Evolutionary conservation across 2,888 invertebrate genomes (phyloP).

Genomic region (Yponomeuta malinellus): DNA sequence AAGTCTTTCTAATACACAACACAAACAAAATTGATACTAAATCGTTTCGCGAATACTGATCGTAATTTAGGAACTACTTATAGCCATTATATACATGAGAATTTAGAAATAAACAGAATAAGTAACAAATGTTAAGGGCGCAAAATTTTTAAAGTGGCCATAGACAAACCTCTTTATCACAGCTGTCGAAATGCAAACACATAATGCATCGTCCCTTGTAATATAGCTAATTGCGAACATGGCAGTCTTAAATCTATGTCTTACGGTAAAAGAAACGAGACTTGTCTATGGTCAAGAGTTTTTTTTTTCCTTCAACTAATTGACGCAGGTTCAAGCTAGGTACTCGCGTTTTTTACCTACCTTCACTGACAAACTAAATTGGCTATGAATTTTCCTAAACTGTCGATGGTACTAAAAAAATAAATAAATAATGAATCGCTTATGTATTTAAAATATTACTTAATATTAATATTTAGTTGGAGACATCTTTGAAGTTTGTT

Average conservation of each 20-base stretch:
- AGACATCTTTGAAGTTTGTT: neutral
- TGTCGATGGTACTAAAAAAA: constrained; percentile 37
- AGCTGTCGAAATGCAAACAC: constrained; percentile 67
- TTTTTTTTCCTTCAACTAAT: constrained; percentile 3
- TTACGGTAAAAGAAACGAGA: constrained; percentile 64
- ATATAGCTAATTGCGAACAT: constrained; percentile 64
- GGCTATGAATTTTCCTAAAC: constrained; percentile 62
- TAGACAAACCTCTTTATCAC: constrained; percentile 73
- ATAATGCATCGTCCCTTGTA: constrained; percentile 62
- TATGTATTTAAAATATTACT: constrained; percentile 38
- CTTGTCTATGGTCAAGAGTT: constrained; percentile 56
- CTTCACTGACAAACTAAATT: constrained; percentile 40
- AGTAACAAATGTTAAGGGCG: constrained; percentile 27
- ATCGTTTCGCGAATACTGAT: constrained; percentile 61
- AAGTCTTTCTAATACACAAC: constrained; percentile 12
- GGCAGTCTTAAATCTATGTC: constrained; percentile 70
- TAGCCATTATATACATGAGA: constrained; percentile 40
- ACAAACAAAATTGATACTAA: constrained; percentile 28
- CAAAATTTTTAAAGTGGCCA: constrained; percentile 33
- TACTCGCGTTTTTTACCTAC: neutral
- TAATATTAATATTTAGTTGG: constrained; percentile 22
- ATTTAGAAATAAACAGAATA: constrained; percentile 24
- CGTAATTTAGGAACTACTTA: constrained; percentile 70
- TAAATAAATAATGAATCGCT: constrained; percentile 59
- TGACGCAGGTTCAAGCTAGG: constrained; percentile 3